Percentiles rank a stretch among this genome's conserved stretches.
Conservation (phyloP, 2,113 vertebrate species). For the Rhabdornis inornatus region DNA sequence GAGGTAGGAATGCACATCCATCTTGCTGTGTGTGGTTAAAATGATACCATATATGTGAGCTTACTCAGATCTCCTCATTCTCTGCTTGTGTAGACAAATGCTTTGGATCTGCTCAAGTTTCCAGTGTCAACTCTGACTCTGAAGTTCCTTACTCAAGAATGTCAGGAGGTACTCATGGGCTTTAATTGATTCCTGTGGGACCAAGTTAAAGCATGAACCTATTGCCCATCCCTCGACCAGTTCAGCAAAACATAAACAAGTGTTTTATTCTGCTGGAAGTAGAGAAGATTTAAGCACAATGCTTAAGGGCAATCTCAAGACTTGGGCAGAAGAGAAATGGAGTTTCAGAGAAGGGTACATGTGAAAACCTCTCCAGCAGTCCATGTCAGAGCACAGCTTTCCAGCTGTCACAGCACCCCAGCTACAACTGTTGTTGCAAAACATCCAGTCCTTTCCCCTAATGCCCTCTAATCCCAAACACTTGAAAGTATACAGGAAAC, state of each 20-base stretch:
- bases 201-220: background rate
- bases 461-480: constrained; percentile 14
- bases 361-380: background rate
- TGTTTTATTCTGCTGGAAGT: background rate
- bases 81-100: background rate
- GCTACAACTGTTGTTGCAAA: background rate
- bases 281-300: background rate
- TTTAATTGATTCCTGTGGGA: background rate
- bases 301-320: background rate
- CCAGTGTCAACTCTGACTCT: background rate
- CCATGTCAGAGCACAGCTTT: background rate
- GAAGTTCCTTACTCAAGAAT: background rate
- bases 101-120: background rate
- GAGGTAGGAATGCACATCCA: background rate
- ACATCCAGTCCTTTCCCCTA: background rate
- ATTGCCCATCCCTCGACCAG: background rate
- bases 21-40: background rate
- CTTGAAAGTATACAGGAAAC: background rate
- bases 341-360: background rate
- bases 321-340: background rate
- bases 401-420: background rate
- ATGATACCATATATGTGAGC: background rate
- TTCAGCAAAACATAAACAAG: background rate
- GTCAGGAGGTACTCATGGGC: background rate
- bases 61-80: background rate